Evolutionary conservation across 2,797 vertebrate species (phyloP).

Genomic region (Danio aesculapii): DNA sequence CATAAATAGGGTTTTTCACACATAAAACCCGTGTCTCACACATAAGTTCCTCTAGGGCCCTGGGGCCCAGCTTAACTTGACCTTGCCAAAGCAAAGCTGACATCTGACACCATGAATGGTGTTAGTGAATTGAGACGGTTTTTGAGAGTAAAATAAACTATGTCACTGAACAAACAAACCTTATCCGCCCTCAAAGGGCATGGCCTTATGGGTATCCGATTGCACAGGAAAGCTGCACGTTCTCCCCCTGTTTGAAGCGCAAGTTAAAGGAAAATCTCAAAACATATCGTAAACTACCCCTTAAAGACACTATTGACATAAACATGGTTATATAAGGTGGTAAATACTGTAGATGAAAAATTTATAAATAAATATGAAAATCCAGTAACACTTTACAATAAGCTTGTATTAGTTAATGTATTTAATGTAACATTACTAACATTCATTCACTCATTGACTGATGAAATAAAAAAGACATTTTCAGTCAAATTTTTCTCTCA

Average conservation of each 20-base stretch:
- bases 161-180: slow-evolving; percentile 77
- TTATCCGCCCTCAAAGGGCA: slow-evolving; percentile 74
- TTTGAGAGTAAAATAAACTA: slow-evolving; percentile 78
- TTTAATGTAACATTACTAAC: too few relatives aligned
- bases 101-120: slow-evolving; percentile 76
- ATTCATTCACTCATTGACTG: too few relatives aligned
- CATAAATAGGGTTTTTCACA: slow-evolving; percentile 29
- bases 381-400: too few relatives aligned
- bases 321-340: slow-evolving; percentile 41
- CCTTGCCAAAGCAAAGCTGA: slow-evolving; percentile 66
- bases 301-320: slow-evolving; percentile 58
- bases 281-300: slow-evolving; percentile 75
- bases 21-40: slow-evolving; percentile 30
- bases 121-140: slow-evolving; percentile 73
- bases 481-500: too few relatives aligned
- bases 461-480: too few relatives aligned
- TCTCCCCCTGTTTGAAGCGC: slow-evolving; percentile 51
- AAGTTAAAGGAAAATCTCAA: slow-evolving; percentile 60
- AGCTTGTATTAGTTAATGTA: too few relatives aligned
- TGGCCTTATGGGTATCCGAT: slow-evolving; percentile 69
- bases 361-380: too few relatives aligned
- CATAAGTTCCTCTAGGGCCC: slow-evolving; percentile 24
- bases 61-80: slow-evolving; percentile 63
- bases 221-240: slow-evolving; percentile 66
- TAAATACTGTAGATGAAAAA: background rate